Percentiles rank a stretch among this genome's conserved stretches.
Evolutionary conservation across 2,113 vertebrate genomes (phyloP).

Genomic region (Myiagra hebetior): DNA sequence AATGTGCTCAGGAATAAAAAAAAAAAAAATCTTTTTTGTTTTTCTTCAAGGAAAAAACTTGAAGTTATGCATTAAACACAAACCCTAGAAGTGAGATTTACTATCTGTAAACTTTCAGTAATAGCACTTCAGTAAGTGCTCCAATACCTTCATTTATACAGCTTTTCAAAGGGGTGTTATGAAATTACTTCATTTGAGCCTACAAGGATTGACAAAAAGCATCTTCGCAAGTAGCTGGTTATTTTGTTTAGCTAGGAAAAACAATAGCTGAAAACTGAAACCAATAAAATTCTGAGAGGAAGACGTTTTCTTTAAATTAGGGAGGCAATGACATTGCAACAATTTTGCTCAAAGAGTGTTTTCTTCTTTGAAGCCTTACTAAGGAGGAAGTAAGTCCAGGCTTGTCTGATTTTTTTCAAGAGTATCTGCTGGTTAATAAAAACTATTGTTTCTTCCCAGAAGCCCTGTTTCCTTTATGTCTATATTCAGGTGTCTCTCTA

Average conservation of each 20-base stretch:
- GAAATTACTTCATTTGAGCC: background rate
- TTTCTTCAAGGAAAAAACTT: background rate
- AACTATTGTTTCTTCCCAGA: background rate
- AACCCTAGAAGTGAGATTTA: background rate
- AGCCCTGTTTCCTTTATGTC: background rate
- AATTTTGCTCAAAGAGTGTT: background rate
- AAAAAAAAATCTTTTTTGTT: background rate
- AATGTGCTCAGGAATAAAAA: background rate
- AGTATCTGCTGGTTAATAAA: background rate
- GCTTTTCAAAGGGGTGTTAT: background rate
- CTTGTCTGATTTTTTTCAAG: background rate
- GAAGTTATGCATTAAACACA: background rate
- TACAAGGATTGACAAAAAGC: background rate
- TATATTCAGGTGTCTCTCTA: background rate
- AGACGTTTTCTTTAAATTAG: background rate
- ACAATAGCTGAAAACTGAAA: background rate
- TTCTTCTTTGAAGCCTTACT: background rate
- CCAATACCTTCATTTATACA: background rate
- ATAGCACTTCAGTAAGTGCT: background rate
- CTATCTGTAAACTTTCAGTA: background rate
- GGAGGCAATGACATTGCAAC: background rate
- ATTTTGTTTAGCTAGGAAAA: background rate
- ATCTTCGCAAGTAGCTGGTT: background rate
- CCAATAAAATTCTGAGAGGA: background rate
- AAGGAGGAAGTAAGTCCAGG: background rate